Evolutionary conservation across 23 tunicate species (phyloP).

Genomic region (Ascidia mentula): DNA sequence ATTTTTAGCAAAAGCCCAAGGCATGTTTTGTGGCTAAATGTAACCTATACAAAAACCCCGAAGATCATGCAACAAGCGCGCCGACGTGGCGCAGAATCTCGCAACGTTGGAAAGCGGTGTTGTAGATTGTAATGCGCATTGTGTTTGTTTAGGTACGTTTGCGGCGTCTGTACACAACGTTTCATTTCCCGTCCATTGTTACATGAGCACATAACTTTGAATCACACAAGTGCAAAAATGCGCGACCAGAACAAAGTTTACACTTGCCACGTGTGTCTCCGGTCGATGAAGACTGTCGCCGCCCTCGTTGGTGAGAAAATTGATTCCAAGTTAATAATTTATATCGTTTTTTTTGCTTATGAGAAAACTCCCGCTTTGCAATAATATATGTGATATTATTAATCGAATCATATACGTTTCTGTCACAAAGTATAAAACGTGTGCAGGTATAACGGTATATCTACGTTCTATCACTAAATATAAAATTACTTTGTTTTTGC

Average conservation of each 20-base stretch:
- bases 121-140: neutral
- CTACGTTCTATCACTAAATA: too few species aligned
- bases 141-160: constrained; percentile 8
- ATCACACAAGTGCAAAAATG: constrained; percentile 26
- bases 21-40: too few species aligned
- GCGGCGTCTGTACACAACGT: constrained; percentile 49
- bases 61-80: neutral
- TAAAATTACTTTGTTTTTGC: too few species aligned
- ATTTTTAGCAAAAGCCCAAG: too few species aligned
- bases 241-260: constrained; percentile 15
- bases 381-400: too few species aligned
- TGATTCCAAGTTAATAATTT: too few species aligned
- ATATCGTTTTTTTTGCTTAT: too few species aligned
- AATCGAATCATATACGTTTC: too few species aligned
- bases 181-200: constrained; percentile 26
- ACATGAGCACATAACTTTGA: constrained; percentile 33
- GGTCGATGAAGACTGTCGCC: constrained; percentile 27
- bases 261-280: constrained; percentile 42
- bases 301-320: constrained; percentile 22
- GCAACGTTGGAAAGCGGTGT: neutral
- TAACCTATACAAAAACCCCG: too few species aligned
- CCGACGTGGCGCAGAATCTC: neutral
- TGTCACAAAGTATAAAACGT: too few species aligned
- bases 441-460: too few species aligned
- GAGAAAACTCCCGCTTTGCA: too few species aligned